phyloP scores from a whole-genome alignment of 1,140 invertebrate genomes.

The Drosophila cardini region DNA sequence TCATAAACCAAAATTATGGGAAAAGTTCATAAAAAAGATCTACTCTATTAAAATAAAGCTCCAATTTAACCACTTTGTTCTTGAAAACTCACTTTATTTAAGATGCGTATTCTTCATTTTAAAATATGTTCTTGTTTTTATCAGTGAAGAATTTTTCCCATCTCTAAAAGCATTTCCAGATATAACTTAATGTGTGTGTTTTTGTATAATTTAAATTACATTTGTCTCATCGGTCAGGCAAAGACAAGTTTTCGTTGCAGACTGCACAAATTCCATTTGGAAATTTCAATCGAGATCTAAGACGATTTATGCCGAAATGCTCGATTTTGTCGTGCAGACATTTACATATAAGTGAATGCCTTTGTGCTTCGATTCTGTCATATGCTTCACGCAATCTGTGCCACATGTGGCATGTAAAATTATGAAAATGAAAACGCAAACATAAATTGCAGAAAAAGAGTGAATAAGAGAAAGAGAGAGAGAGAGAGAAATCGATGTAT shows the following conservation, averaged over 20 bases:
- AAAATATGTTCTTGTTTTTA: too few relatives aligned
- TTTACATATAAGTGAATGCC: constrained; percentile 68
- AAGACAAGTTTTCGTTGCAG: constrained; percentile 42
- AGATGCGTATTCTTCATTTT: too few relatives aligned
- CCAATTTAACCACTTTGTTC: too few relatives aligned
- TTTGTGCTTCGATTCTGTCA: constrained; percentile 52
- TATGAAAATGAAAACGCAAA: constrained; percentile 72
- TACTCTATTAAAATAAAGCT: too few relatives aligned
- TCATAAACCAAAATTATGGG: too few relatives aligned
- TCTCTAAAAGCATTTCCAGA: not conserved
- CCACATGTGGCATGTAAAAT: constrained; percentile 65
- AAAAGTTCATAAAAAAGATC: too few relatives aligned
- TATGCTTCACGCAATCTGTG: constrained; percentile 14
- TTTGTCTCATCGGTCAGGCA: constrained; percentile 40
- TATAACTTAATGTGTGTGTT: constrained; percentile 9
- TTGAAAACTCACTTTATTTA: too few relatives aligned
- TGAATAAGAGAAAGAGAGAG: not conserved
- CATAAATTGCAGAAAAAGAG: not conserved
- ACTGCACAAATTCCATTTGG: constrained; percentile 25
- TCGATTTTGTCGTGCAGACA: constrained; percentile 35
- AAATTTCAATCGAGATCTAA: constrained; percentile 23
- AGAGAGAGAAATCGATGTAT: constrained; percentile 15
- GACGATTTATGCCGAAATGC: constrained; percentile 20
- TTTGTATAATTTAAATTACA: constrained; percentile 69
- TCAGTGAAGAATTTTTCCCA: not conserved